These are phyloP conservation scores for Gymnothorax reevesii DNA, from an alignment of 2,797 vertebrate genomes.

Conservation along the genomic window DNA sequence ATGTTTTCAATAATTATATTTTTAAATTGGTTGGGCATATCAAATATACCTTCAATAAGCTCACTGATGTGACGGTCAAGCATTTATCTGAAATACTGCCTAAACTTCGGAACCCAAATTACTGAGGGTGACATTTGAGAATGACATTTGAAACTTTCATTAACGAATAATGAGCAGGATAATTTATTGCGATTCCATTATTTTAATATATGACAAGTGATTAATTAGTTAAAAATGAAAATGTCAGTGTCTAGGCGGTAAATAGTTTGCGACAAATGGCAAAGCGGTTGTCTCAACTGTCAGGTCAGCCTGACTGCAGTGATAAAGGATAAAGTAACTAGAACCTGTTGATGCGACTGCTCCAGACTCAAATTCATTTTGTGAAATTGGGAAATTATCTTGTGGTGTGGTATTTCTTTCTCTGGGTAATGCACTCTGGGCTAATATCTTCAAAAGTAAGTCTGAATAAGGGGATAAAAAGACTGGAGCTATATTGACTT, in stretches of 20 bases:
- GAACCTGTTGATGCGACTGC: neutral
- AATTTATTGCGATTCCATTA: neutral
- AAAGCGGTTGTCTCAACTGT: conserved; percentile 16
- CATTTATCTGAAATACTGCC: neutral
- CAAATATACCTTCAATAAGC: neutral
- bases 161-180: neutral
- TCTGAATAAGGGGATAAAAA: conserved; percentile 21
- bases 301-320: conserved; percentile 6
- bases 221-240: conserved; percentile 14
- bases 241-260: conserved; percentile 8
- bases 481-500: conserved; percentile 26
- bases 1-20: neutral
- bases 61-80: neutral
- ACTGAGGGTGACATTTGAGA: neutral
- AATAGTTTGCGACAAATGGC: conserved; percentile 23
- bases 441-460: conserved; percentile 4
- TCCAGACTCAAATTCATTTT: conserved; percentile 15
- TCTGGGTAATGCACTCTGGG: conserved; percentile 10
- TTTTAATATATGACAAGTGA: neutral
- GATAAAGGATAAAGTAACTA: neutral
- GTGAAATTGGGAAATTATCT: conserved; percentile 1
- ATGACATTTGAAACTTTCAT: neutral
- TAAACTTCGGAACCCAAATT: neutral
- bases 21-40: neutral
- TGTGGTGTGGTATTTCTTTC: neutral